phyloP scores from a whole-genome alignment of 2,888 invertebrate genomes.

The Acanthosepion esculentum region DNA sequence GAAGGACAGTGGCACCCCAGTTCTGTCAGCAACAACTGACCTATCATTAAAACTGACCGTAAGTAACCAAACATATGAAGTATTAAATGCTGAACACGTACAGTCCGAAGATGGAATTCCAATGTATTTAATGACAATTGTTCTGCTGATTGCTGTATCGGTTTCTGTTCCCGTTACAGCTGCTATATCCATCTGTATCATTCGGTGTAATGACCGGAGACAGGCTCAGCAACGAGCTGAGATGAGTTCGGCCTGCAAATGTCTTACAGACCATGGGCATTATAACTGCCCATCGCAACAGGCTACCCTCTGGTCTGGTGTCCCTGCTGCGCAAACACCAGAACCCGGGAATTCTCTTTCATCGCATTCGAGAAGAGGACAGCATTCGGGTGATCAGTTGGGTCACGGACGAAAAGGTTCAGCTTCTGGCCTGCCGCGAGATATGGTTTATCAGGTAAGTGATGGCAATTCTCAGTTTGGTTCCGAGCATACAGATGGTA shows the following conservation, averaged over 20 bases:
- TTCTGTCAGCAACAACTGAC: neutral
- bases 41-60: neutral
- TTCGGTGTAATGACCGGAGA: neutral
- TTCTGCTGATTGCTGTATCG: slow-evolving; percentile 21
- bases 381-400: slow-evolving; percentile 33
- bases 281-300: slow-evolving; percentile 12
- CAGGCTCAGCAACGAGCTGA: neutral
- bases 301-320: slow-evolving; percentile 33
- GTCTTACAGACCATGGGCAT: slow-evolving; percentile 14
- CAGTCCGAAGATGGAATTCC: neutral
- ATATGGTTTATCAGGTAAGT: slow-evolving; percentile 33
- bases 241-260: slow-evolving; percentile 14
- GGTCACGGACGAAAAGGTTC: slow-evolving; percentile 33
- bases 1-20: slow-evolving; percentile 33
- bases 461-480: slow-evolving; percentile 11
- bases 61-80: neutral
- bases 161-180: slow-evolving; percentile 12
- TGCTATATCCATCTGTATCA: neutral
- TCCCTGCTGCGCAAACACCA: neutral
- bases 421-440: slow-evolving; percentile 33
- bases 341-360: slow-evolving; percentile 1
- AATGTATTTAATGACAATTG: neutral
- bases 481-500: slow-evolving; percentile 14
- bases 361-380: slow-evolving; percentile 1
- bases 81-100: neutral